Base-by-base conservation (phyloP, 2,888 invertebrate species). In the Caenorhabditis drosophilae region DNA sequence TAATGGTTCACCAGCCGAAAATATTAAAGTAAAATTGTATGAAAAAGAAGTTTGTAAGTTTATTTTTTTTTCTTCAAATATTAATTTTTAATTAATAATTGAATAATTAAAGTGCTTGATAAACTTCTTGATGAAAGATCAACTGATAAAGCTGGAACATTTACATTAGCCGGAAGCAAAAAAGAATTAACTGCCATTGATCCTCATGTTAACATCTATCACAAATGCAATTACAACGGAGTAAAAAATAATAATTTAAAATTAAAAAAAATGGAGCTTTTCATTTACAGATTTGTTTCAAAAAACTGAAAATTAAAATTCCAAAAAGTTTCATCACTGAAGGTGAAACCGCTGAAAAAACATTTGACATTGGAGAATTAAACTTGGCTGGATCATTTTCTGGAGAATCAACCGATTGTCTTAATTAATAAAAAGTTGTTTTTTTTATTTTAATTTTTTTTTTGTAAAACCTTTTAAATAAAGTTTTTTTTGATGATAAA, bases 21-120 rank as follows among this genome's bases (percentile, higher is more conserved):
- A 77, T 47, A 71, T 77, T 38, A 79, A 80, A 52, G 75, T 79
- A 20, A 80, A 80, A 63, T 57, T 80, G 36, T 80, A 79, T 55
- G 80, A 79, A 45, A 75, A 67, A 36, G 80, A 80, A 60, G 61
- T 77, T 34, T 42, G 71, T 69, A 42, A 52, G 56, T 48, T 53
- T 1, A n/a, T 6, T 22, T 4, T 15, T 23, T 31, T 20, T n/a
- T n/a, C n/a, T n/a, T n/a, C n/a, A n/a, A n/a, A n/a, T n/a, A n/a
- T n/a, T 31, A 31, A 31, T 31, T 31, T 31, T 31, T 31, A 31
- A 31, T 12, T 20, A 34, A 15, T 31, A 7, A n/a, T n/a, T n/a
- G n/a, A n/a, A n/a, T n/a, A n/a, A n/a, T 57, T 64, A 52, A 34
- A 74, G 73, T 69, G 7, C 63, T 77, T 7, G 80, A 80, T 58